phyloP scores from a whole-genome alignment of 2,888 invertebrate genomes.

The Epinotia demarniana region DNA sequence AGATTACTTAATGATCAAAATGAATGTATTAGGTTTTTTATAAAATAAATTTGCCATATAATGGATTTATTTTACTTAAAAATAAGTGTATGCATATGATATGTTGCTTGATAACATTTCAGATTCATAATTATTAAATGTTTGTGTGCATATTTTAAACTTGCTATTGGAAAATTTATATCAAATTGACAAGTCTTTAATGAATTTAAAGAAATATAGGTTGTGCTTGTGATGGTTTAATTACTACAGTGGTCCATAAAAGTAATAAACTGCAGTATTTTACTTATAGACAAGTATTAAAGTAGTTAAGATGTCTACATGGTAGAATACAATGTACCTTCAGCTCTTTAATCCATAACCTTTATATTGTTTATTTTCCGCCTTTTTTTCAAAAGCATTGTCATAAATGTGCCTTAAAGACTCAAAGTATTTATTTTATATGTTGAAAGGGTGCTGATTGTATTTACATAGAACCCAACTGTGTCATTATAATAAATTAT shows the following conservation, averaged over 20 bases:
- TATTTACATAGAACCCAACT: conserved; percentile 23
- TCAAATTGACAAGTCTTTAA: conserved; percentile 19
- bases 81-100: conserved; percentile 18
- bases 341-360: conserved; percentile 3
- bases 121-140: conserved; percentile 11
- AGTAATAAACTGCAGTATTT: conserved; percentile 45
- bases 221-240: conserved; percentile 30
- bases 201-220: conserved; percentile 14
- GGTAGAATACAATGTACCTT: conserved; percentile 48
- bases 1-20: conserved; percentile 29
- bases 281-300: conserved; percentile 52
- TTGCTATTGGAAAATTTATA: conserved; percentile 12
- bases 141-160: conserved; percentile 28
- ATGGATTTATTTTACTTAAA: conserved; percentile 36
- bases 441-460: conserved; percentile 21
- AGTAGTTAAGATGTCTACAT: conserved; percentile 49
- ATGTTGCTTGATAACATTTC: conserved; percentile 12
- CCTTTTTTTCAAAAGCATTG: conserved; percentile 46
- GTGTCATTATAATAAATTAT: conserved; percentile 1
- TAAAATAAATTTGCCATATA: conserved; percentile 41
- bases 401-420: conserved; percentile 52
- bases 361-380: conserved; percentile 41
- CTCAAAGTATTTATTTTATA: conserved; percentile 32
- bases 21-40: conserved; percentile 31
- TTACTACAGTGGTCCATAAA: conserved; percentile 27